Percentiles rank a stretch among this genome's conserved stretches.
Evolutionary conservation across 2,888 invertebrate species (phyloP).

Genomic region (Drosophila neutralis): DNA sequence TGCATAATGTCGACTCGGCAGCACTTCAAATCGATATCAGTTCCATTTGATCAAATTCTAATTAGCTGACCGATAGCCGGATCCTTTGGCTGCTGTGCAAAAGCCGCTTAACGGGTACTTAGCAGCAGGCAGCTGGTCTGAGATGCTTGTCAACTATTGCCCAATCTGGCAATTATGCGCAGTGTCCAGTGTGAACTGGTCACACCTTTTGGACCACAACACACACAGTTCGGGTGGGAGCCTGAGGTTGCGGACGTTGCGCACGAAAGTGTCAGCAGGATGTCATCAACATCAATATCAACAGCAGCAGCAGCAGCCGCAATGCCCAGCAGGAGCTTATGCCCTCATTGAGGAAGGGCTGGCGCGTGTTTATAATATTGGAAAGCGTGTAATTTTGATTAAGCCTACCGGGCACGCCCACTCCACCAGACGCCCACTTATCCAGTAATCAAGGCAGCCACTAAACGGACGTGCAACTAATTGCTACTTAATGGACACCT

Average conservation of each 20-base stretch:
- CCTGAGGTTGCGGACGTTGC: conserved; percentile 39
- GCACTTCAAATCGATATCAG: not conserved
- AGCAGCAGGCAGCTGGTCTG: conserved; percentile 10
- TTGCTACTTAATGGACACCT: conserved; percentile 69
- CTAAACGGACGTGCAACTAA: conserved; percentile 65
- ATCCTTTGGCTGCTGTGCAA: conserved; percentile 17
- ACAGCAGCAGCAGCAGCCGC: conserved; percentile 3
- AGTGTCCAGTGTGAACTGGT: conserved; percentile 42
- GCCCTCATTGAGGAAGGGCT: not conserved
- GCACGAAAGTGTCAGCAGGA: conserved; percentile 66
- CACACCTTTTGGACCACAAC: conserved; percentile 32
- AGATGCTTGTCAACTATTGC: conserved; percentile 57
- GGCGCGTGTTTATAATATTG: conserved; percentile 66
- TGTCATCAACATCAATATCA: conserved; percentile 45
- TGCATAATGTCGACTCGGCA: not conserved
- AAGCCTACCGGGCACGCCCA: conserved; percentile 47
- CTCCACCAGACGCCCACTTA: conserved; percentile 2
- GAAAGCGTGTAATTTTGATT: conserved; percentile 72
- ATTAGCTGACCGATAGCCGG: conserved; percentile 25
- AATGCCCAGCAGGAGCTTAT: conserved; percentile 25
- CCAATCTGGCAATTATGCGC: conserved; percentile 62
- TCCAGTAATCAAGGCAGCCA: conserved; percentile 51
- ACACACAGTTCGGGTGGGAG: conserved; percentile 4
- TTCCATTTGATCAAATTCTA: not conserved
- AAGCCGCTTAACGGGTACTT: conserved; percentile 53